Evolutionary conservation across 2,113 vertebrate species (phyloP).

Genomic region (Myiopsitta monachus): DNA sequence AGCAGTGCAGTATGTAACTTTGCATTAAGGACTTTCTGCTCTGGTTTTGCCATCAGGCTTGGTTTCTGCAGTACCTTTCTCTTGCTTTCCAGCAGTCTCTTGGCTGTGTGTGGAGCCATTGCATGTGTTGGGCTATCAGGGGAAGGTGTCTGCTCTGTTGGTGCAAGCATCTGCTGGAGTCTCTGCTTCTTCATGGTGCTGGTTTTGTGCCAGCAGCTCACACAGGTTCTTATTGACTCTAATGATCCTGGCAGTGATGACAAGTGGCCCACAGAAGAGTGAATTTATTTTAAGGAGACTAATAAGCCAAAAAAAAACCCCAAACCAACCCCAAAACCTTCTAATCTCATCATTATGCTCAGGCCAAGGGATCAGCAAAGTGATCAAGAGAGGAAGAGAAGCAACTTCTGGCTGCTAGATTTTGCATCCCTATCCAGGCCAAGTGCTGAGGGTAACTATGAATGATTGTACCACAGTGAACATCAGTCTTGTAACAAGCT

Average conservation of each 20-base stretch:
- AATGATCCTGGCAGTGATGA: not conserved
- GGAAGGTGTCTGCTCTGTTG: not conserved
- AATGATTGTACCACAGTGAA: not conserved
- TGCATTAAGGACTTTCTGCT: not conserved
- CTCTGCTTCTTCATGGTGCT: not conserved
- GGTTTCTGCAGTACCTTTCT: not conserved
- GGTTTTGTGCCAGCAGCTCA: not conserved
- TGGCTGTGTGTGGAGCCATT: fast-evolving
- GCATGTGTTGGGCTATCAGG: not conserved
- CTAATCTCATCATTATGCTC: conserved; percentile 13
- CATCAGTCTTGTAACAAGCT: conserved; percentile 57
- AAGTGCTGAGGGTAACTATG: not conserved
- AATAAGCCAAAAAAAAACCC: not conserved
- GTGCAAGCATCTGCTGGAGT: not conserved
- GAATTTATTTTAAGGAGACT: conserved; percentile 6
- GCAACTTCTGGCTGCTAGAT: conserved; percentile 39
- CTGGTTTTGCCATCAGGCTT: not conserved
- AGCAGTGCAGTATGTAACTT: not conserved
- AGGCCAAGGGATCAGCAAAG: conserved; percentile 38
- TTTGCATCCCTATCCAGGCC: not conserved
- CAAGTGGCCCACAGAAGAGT: not conserved
- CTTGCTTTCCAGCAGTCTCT: not conserved
- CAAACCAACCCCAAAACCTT: not conserved
- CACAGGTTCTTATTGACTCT: not conserved
- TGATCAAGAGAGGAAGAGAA: conserved; percentile 15